A percentile compares a stretch with the other conserved stretches of the same genome.
Evolutionary conservation across 2,888 invertebrate species (phyloP).

Genomic region (Cabera pusaria): DNA sequence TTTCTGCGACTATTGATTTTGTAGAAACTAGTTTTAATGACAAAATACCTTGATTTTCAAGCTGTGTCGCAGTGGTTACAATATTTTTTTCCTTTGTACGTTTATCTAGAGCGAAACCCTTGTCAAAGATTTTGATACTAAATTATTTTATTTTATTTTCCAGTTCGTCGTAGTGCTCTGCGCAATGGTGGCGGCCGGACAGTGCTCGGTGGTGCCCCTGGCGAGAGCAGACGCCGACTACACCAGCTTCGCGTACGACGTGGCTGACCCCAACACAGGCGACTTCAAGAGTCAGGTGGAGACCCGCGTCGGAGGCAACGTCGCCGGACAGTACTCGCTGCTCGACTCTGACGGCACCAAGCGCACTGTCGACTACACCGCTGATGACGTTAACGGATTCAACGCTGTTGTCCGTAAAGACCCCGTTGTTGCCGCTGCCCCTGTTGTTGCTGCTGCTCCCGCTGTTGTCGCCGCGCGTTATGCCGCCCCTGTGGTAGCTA

Average conservation of each 20-base stretch:
- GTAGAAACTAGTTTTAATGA: too few relatives aligned
- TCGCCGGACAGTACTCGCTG: conserved; percentile 82
- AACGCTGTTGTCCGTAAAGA: conserved; percentile 83
- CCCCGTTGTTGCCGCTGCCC: conserved; percentile 60
- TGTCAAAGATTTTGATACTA: too few relatives aligned
- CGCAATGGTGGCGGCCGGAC: conserved; percentile 66
- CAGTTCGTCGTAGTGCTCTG: conserved; percentile 71
- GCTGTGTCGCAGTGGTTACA: too few relatives aligned
- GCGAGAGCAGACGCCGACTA: conserved; percentile 78
- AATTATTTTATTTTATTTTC: conserved; percentile 28
- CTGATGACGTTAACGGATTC: conserved; percentile 82
- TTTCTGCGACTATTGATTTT: too few relatives aligned
- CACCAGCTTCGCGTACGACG: conserved; percentile 81
- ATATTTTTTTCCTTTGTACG: too few relatives aligned
- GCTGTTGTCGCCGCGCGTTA: conserved; percentile 38
- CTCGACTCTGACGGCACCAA: conserved; percentile 81
- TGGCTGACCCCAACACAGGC: conserved; percentile 82
- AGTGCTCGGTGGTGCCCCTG: conserved; percentile 76
- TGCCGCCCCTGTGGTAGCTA: conserved; percentile 33
- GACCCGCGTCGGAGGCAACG: conserved; percentile 77
- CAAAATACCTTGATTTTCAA: too few relatives aligned
- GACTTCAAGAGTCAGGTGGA: conserved; percentile 83
- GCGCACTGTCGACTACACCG: conserved; percentile 82
- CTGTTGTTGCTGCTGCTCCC: conserved; percentile 54
- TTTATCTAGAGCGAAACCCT: too few relatives aligned